Evolutionary conservation across 1,140 invertebrate species (phyloP).

Genomic region (Portunus trituberculatus): DNA sequence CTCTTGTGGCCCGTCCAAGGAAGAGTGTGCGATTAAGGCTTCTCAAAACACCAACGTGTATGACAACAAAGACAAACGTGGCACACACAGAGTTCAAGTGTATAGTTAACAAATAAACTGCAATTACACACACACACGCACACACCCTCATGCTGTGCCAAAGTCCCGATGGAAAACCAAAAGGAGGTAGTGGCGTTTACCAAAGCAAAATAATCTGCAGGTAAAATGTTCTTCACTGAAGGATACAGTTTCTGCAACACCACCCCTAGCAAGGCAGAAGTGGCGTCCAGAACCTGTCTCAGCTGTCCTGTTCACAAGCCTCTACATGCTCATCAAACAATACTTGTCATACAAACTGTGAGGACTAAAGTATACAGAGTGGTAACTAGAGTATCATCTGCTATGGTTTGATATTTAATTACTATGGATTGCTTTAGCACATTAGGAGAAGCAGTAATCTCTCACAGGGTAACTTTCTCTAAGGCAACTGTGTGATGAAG

Average conservation of each 20-base stretch:
- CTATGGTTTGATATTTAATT: too few relatives aligned
- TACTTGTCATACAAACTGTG: too few relatives aligned
- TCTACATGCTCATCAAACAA: too few relatives aligned
- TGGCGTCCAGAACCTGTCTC: neutral
- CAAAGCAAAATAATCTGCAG: constrained; percentile 2
- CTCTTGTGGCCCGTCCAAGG: neutral
- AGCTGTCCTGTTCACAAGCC: too few relatives aligned
- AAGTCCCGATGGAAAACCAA: neutral
- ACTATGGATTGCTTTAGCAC: too few relatives aligned
- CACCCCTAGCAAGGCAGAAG: neutral
- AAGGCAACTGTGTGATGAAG: neutral
- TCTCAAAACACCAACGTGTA: neutral
- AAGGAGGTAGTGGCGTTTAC: neutral
- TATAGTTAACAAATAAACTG: constrained; percentile 14
- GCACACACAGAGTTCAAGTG: constrained; percentile 4
- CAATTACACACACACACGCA: constrained; percentile 2
- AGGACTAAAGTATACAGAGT: too few relatives aligned
- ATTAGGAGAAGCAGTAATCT: too few relatives aligned
- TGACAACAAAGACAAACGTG: constrained; percentile 21
- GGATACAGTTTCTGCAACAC: neutral
- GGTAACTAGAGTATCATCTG: too few relatives aligned
- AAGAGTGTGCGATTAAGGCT: neutral
- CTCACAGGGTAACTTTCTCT: too few relatives aligned
- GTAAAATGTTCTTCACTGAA: constrained; percentile 17
- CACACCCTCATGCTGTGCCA: neutral